phyloP scores from a whole-genome alignment of 2,888 invertebrate species.

The Geophilus truncorum region DNA sequence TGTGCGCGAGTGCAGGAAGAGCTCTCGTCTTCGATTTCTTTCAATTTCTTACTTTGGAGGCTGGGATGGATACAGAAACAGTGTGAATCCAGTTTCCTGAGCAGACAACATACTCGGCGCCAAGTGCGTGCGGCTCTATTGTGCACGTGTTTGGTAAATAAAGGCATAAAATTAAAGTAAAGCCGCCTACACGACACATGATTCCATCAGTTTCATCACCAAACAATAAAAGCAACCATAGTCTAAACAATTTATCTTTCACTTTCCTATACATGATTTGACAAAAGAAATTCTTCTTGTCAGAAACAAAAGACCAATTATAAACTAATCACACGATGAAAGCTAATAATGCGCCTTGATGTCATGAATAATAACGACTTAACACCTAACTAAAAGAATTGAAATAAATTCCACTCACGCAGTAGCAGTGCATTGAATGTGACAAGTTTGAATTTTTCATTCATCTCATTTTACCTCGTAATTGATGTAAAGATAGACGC shows the following conservation, averaged over 20 bases:
- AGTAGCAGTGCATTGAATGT: no score
- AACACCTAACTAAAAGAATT: no score
- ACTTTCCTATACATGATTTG: no score
- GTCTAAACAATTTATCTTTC: background rate
- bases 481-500: no score
- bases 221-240: background rate
- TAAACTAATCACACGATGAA: background rate
- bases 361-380: no score
- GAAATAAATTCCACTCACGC: no score
- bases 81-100: conserved; percentile 27
- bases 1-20: conserved; percentile 17
- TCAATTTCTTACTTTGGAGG: conserved; percentile 7
- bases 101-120: conserved; percentile 23
- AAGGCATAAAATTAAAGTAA: conserved; percentile 21
- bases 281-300: no score
- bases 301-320: background rate
- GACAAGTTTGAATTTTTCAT: no score
- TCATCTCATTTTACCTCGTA: no score
- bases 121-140: conserved; percentile 1
- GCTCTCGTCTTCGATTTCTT: conserved; percentile 23
- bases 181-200: background rate
- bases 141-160: conserved; percentile 21
- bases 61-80: conserved; percentile 16
- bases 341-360: no score
- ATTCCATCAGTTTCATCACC: no score